Evolutionary conservation across 2,113 vertebrate species (phyloP), one percentile per base, ranked within the genome.

Genomic region (Heterocephalus glaber): DNA sequence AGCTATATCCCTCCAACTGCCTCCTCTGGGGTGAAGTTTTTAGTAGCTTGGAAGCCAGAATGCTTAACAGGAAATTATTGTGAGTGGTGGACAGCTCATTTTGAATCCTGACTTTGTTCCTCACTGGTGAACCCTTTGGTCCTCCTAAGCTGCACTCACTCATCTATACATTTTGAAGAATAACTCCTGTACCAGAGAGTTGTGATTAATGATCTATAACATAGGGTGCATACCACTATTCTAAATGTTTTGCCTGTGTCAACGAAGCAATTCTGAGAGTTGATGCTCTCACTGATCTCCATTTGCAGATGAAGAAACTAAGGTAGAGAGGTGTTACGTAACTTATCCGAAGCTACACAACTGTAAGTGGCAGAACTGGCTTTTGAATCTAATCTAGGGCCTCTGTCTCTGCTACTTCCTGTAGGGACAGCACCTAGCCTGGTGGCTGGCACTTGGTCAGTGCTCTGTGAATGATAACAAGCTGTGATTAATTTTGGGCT

Each of bases 221-320:
- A 8, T 0, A 14, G 11, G 30, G 7, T 22, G 20, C 22, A 58
- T 80, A 17, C 28, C 3, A 11, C 12, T 41, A 16, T 28, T 58
- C 35, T 74, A 17, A 52, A 17, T 26, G 38, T 49, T 49, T 80
- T 28, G 20, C 28, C 83, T 24, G 30, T 0, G 1, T 58, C 20
- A 26, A 35, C 68, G 17, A 41, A 41, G 74, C 68, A 47, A 7
- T 54, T 70, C 38, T 61, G 26, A 79, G 24, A 22, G 26, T 60
- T 44, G 16, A 16, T 35, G 8, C 65, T 83, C 16, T 44, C 30
- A 87, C 56, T 61, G 2, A 26, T 80, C 35, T 90, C 6, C 35
- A 49, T 63, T 63, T 28, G 11, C 52, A 87, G 35, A 12, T 26
- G 30, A 94, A 56, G 52, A 88, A 76, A 65, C 47, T 11, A 54